Evolutionary conservation across 2,888 invertebrate species (phyloP), one percentile per base, ranked within the genome.

Genomic region (Agrilus cyanescens): DNA sequence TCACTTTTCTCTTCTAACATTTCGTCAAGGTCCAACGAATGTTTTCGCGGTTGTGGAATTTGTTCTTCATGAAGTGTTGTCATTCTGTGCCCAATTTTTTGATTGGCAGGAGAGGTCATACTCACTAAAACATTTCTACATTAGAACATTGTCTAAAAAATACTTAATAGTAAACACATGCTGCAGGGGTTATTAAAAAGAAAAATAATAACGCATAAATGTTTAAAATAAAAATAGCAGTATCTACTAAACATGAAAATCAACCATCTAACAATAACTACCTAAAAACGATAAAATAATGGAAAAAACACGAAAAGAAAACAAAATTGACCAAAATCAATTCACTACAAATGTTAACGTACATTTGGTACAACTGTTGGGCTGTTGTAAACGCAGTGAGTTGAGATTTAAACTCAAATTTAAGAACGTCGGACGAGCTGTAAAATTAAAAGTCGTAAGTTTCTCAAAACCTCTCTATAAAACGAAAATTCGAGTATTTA

Each of bases 401-500:
- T 89, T 90, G 73, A 88, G 80, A 78, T 87, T 90, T 78, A 89
- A 77, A 77, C 85, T 90, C 76, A 95, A 85, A 82, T 93, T 94
- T 75, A 95, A 85, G 82, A 93, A 95, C 70, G 93, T 95, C 67
- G 95, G 95, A 65, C 95, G 88, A 72, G 94, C 94, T 95, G 93
- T 76, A 84, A 83, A 72, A 68, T 56, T 51, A 60, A 56, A 56
- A 55, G 18, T 32, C 29, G 36, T 48, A 32, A 48, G 37, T 37
- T 13, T 16, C 18, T 16, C 12, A 36, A 36, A 14, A 36, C 2
- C 12, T 12, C 15, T 31, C 20, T 3, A 10, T 25, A 10, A 25
- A 25, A 10, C 25, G 10, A 25, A 10, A 25, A 25, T 25, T 25
- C 25, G 25, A 25, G 10, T 25, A 25, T 25, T 25, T 25, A 10